phyloP scores from a whole-genome alignment of 2,113 vertebrate species.

The Leucoraja erinaceus region DNA sequence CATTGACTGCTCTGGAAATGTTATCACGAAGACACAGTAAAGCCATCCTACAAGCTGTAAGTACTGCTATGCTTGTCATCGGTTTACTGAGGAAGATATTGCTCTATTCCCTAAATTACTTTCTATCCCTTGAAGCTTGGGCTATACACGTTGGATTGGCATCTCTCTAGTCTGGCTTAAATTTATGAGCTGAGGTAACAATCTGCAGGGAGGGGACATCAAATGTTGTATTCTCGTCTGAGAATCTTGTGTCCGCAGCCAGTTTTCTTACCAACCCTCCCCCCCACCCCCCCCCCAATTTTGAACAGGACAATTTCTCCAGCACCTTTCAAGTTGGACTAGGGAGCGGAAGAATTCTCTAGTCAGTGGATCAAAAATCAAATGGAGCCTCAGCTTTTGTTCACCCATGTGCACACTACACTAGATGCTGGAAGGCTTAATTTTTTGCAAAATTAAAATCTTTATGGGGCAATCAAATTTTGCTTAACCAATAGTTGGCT shows the following conservation, averaged over 20 bases:
- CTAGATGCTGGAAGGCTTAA: too few relatives aligned
- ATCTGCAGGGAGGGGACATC: not conserved
- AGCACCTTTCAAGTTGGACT: not conserved
- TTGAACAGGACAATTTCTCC: not conserved
- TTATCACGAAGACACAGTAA: conserved; percentile 95
- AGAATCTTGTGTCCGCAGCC: not conserved
- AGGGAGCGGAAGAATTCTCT: not conserved
- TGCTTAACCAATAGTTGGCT: too few relatives aligned
- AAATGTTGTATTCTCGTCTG: not conserved
- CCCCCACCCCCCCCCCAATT: too few relatives aligned
- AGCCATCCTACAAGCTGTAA: conserved; percentile 96
- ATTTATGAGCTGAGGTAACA: not conserved
- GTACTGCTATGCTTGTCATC: conserved; percentile 44
- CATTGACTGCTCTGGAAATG: conserved; percentile 94
- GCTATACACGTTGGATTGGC: not conserved
- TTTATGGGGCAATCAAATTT: too few relatives aligned
- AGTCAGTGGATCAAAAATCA: not conserved
- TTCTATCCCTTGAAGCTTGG: not conserved
- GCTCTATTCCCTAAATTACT: not conserved
- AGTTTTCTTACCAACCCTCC: not conserved
- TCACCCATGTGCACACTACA: too few relatives aligned
- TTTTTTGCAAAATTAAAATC: too few relatives aligned
- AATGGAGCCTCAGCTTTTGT: too few relatives aligned
- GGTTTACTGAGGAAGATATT: not conserved
- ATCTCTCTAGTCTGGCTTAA: not conserved